Conservation (phyloP, 2,888 invertebrate species). For the Unio pictorum region DNA sequence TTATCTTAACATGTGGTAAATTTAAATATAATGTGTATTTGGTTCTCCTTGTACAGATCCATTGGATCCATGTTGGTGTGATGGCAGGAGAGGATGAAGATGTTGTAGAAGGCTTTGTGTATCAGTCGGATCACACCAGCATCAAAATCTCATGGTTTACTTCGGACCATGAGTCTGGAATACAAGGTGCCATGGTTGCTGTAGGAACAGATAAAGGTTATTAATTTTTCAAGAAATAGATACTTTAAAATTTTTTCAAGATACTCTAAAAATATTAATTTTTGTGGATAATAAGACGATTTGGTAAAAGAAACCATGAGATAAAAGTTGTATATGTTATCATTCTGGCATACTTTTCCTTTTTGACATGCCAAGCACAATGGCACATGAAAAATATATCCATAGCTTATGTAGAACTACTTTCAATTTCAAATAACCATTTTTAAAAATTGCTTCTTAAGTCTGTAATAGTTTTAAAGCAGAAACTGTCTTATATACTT, state of each 20-base stretch:
- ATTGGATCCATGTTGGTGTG: conserved; percentile 32
- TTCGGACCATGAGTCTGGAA: conserved; percentile 38
- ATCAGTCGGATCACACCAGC: conserved; percentile 40
- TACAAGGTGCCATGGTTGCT: conserved; percentile 30
- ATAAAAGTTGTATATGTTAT: too few relatives aligned
- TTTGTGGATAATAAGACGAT: background rate
- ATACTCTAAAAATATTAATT: background rate
- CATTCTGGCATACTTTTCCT: too few relatives aligned
- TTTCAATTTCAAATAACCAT: too few relatives aligned
- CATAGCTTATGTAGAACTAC: too few relatives aligned
- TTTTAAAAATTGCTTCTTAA: too few relatives aligned
- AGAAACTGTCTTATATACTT: too few relatives aligned
- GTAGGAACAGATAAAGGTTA: conserved; percentile 41
- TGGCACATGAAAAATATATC: too few relatives aligned
- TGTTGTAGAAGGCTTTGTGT: conserved; percentile 35
- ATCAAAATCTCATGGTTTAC: conserved; percentile 49
- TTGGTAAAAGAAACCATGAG: background rate
- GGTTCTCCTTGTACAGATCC: conserved; percentile 10
- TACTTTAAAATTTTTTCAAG: background rate
- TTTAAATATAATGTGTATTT: too few relatives aligned
- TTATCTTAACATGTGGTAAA: too few relatives aligned
- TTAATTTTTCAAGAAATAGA: background rate
- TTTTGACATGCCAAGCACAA: too few relatives aligned
- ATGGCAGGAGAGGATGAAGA: conserved; percentile 41
- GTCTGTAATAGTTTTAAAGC: too few relatives aligned